Evolutionary conservation across 2,113 vertebrate species (phyloP), one percentile per base, ranked within the genome.

Genomic region (Chaenogobius annularis): DNA sequence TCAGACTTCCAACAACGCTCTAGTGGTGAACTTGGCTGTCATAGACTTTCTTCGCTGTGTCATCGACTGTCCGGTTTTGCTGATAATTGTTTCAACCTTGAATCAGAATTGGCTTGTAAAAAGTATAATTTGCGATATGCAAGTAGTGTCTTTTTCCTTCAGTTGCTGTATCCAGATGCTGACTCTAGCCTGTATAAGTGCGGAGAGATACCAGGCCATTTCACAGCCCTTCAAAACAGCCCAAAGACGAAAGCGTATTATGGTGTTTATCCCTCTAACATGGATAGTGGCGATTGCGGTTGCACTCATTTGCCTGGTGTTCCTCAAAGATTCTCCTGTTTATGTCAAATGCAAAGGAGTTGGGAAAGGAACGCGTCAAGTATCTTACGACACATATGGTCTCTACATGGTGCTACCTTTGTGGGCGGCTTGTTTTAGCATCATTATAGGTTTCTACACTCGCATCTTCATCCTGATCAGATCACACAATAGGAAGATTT

Each of bases 141-240:
- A 94, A 69, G 74, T 88, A 19, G 89, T 73, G 44, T 90, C 82
- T 9, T 94, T 93, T 78, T 92, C 90, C 1, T 89, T 94, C 74
- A 88, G 88, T 80, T 92, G 92, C 82, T 93, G 91, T 46, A 83
- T 92, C 13, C 93, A 94, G 78, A 67, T 94, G 72, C 61, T 92
- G n/a, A 94, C 93, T 0, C 76, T 94, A 79, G 92, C 90, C 12
- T 89, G 90, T 43, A 93, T 94, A 71, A 93, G 92, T 13, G 90
- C 80, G 1, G 93, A 94, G 77, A 72, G 93, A 23, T 86, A 93
- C 76, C 91, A 92, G 73, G 93, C 92, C 23, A 85, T 94, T 2
- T 89, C 91, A 0, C 81, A 83, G 22, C 93, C 93, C 17, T 93
- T 93, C 61, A 85, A 93, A 81, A 83, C 46, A 0, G 72, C 13